phyloP scores from a whole-genome alignment of 1,140 invertebrate species.

The Streblospio benedicti region DNA sequence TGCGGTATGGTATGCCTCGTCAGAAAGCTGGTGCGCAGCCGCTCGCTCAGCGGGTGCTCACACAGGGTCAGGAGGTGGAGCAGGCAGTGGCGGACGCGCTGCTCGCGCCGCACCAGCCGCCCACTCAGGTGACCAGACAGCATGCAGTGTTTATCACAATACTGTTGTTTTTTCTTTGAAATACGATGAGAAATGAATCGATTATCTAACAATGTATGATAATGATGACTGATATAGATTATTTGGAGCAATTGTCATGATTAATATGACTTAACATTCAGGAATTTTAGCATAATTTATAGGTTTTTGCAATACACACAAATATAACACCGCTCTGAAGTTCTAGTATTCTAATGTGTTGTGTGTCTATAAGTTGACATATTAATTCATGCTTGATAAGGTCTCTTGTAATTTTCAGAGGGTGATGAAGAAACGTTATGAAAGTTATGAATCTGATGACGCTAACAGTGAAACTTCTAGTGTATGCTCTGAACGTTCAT shows the following conservation, averaged over 20 bases:
- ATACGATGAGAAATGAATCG: too few relatives aligned
- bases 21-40: neutral
- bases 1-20: constrained; percentile 15
- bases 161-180: too few relatives aligned
- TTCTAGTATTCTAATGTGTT: too few relatives aligned
- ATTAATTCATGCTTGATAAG: neutral
- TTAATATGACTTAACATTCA: too few relatives aligned
- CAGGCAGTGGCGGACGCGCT: constrained; percentile 67
- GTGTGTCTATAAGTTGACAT: neutral
- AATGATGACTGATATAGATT: too few relatives aligned
- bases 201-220: too few relatives aligned
- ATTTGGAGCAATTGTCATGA: too few relatives aligned
- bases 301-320: too few relatives aligned
- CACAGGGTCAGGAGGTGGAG: constrained; percentile 82
- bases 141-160: too few relatives aligned
- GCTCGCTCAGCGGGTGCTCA: constrained; percentile 62
- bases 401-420: neutral
- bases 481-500: constrained; percentile 82
- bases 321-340: too few relatives aligned
- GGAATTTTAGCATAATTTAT: too few relatives aligned
- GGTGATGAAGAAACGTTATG: constrained; percentile 24
- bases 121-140: constrained; percentile 14
- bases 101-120: too few relatives aligned
- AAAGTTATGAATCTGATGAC: constrained; percentile 65
- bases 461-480: constrained; percentile 78